A percentile compares a stretch with the other conserved stretches of the same genome.
phyloP scores from a whole-genome alignment of 2,888 invertebrate genomes.

The Epirrita christyi region DNA sequence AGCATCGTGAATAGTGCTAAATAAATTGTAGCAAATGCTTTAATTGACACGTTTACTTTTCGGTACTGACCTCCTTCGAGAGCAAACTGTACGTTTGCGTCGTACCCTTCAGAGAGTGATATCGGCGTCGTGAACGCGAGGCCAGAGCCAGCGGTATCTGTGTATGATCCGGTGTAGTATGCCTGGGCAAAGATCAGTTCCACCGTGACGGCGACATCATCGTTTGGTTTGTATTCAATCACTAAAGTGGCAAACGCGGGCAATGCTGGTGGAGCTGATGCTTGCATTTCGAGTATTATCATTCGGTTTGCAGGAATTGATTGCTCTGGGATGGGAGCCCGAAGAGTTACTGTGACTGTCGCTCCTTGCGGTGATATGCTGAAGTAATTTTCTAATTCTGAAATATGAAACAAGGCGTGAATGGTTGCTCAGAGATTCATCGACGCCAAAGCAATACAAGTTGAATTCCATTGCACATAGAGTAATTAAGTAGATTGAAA shows the following conservation, averaged over 20 bases:
- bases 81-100: conserved; percentile 3
- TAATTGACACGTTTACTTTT: conserved; percentile 40
- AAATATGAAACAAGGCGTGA: conserved; percentile 13
- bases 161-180: conserved; percentile 43
- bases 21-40: conserved; percentile 30
- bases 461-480: conserved; percentile 35
- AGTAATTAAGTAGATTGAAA: not conserved
- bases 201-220: not conserved
- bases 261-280: not conserved
- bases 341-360: conserved; percentile 16
- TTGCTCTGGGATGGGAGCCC: conserved; percentile 12
- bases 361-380: conserved; percentile 10
- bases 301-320: not conserved
- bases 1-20: not conserved
- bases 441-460: not conserved
- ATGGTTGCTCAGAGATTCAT: not conserved
- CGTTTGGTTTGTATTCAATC: conserved; percentile 2
- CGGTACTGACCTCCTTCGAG: conserved; percentile 6
- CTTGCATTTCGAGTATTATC: not conserved
- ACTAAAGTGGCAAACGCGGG: conserved; percentile 1
- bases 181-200: conserved; percentile 17
- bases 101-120: not conserved
- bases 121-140: conserved; percentile 24
- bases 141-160: conserved; percentile 16
- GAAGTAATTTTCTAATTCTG: conserved; percentile 33